Base-by-base conservation (phyloP, 2,888 invertebrate species). In the Thymelicus sylvestris region DNA sequence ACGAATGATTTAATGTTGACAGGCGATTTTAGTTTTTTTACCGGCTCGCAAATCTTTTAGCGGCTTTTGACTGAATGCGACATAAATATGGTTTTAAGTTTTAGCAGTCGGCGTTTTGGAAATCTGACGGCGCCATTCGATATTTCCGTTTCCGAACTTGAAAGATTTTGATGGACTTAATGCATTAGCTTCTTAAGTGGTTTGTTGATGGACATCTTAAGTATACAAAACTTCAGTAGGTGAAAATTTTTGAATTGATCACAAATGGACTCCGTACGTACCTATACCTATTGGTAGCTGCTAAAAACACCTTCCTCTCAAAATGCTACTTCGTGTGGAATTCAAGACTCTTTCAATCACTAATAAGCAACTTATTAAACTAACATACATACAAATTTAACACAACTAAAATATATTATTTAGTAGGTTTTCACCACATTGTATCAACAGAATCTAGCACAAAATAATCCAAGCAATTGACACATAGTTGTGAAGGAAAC, bases 1-100 rank as follows among this genome's bases (percentile, higher is more conserved):
- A 83, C 78, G 81, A 81, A 75, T 87, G 90, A 91, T 92, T 90
- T 90, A 91, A 85, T 70, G 80, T 78, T 78, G 83, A 82, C 80
- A 81, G 82, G 76, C 73, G 78, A 82, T 83, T 85, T 85, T 79
- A 80, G 80, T 85, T 80, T 79, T 75, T 81, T 80, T 79, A 75
- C 80, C 82, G 76, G 76, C 77, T 81, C 75, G 70, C 72, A 73
- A 73, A 72, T 73, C 72, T 75, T 76, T 74, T 74, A 73, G 70
- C 70, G 70, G 61, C 52, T 60, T 71, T 71, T 61, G 24, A 24
- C 19, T 65, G 61, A 61, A 66, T 44, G 66, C 61, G 66, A 66
- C 44, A 61, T 65, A 70, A 65, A 70, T 66, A 70, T 70, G 65
- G 65, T 70, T 59, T 70, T 60, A 64, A 65, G 41, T 50, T 68